These are phyloP conservation scores for Ceratosolen solmsi DNA, from an alignment of 1,140 invertebrate species.

Conservation along the genomic window DNA sequence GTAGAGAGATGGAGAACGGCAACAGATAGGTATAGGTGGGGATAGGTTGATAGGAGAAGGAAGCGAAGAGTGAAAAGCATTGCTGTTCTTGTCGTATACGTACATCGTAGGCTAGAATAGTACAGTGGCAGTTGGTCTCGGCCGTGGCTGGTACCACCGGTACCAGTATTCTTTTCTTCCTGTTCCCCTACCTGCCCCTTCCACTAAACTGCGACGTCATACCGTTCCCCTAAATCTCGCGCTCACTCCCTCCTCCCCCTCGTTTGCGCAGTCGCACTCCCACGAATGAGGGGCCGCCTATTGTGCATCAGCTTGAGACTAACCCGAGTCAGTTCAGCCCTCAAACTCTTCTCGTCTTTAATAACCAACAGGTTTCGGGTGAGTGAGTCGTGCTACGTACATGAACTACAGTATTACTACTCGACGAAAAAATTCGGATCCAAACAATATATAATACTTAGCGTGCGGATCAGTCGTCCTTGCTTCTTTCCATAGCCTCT, in stretches of 20 bases:
- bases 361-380: constrained; percentile 12
- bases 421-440: neutral
- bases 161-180: constrained; percentile 69
- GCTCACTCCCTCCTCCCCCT: neutral
- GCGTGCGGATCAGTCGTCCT: neutral
- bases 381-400: neutral
- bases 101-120: neutral
- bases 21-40: neutral
- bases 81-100: neutral
- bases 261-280: neutral
- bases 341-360: constrained; percentile 24
- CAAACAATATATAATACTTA: no score
- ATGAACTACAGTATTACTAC: neutral
- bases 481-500: neutral
- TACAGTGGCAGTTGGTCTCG: constrained; percentile 57
- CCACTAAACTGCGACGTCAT: constrained; percentile 9
- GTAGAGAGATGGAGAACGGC: neutral
- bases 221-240: neutral
- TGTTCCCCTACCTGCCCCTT: constrained; percentile 63
- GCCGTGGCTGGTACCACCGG: constrained; percentile 62
- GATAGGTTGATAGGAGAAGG: neutral
- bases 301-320: neutral
- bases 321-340: neutral
- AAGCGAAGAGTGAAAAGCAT: neutral
- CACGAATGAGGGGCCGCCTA: neutral